phyloP scores from a whole-genome alignment of 2,797 vertebrate genomes.

The Vespertilio murinus region DNA sequence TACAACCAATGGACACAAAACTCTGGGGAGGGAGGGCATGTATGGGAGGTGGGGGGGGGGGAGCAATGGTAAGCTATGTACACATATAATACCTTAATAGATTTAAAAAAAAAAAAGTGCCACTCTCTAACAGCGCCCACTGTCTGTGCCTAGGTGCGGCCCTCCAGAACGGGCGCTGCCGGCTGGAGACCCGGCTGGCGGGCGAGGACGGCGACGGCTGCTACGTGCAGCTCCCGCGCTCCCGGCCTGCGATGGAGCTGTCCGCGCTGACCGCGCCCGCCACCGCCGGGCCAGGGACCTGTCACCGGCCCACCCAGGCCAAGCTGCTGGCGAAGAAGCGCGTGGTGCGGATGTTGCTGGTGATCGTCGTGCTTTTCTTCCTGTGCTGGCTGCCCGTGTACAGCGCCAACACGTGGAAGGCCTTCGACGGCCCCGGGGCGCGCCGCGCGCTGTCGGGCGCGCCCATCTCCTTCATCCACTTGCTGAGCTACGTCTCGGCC shows the following conservation, averaged over 20 bases:
- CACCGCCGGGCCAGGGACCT: background rate
- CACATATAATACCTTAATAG: too few relatives aligned
- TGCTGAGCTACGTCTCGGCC: slow-evolving; percentile 92
- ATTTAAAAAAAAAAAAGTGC: too few relatives aligned
- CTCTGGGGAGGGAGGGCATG: too few relatives aligned
- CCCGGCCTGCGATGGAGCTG: slow-evolving; percentile 89
- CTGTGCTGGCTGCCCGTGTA: slow-evolving; percentile 97
- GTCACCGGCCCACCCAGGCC: slow-evolving; percentile 89
- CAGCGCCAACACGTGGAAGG: slow-evolving; percentile 94
- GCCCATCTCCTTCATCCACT: slow-evolving; percentile 96
- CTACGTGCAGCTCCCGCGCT: slow-evolving; percentile 89
- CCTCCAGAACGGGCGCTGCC: slow-evolving; percentile 52
- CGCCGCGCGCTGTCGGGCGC: slow-evolving; percentile 89
- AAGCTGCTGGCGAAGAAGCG: slow-evolving; percentile 95
- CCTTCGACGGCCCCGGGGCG: slow-evolving; percentile 89
- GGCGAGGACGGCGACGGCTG: slow-evolving; percentile 93
- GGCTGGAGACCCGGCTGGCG: background rate
- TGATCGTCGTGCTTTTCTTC: slow-evolving; percentile 95
- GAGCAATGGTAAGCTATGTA: too few relatives aligned
- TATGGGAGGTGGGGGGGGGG: too few relatives aligned
- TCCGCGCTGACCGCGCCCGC: slow-evolving; percentile 82
- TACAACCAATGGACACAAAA: too few relatives aligned
- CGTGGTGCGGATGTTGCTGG: slow-evolving; percentile 96
- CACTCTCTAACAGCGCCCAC: too few relatives aligned
- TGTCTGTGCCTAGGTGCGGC: slow-evolving; percentile 50